phyloP scores from a whole-genome alignment of 1,140 invertebrate genomes.

The Reticulitermes speratus region DNA sequence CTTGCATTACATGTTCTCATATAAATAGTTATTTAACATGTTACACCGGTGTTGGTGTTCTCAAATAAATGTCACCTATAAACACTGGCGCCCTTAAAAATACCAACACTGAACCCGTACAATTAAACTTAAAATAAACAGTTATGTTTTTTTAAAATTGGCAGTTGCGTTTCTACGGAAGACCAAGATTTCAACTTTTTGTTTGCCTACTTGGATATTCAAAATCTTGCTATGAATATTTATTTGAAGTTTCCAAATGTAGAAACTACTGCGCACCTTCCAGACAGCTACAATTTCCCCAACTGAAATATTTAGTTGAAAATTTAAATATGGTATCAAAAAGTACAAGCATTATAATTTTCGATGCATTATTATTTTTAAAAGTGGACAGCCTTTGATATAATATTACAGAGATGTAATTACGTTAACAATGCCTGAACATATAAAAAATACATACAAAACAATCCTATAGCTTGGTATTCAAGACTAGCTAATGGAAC shows the following conservation, averaged over 20 bases:
- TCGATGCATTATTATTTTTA: not conserved
- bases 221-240: constrained; percentile 3
- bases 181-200: not conserved
- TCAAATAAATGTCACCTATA: not conserved
- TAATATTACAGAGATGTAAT: not conserved
- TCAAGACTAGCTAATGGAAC: constrained; percentile 14
- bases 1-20: not conserved
- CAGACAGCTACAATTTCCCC: not conserved
- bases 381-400: not conserved
- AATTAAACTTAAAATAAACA: not conserved
- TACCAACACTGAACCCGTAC: not conserved
- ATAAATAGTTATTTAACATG: not conserved
- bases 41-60: not conserved
- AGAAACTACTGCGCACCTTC: not conserved
- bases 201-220: not conserved
- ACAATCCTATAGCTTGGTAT: constrained; percentile 12
- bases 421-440: not conserved
- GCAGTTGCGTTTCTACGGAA: constrained; percentile 10
- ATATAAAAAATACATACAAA: constrained; percentile 5
- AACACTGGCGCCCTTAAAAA: not conserved
- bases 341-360: not conserved
- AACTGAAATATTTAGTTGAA: not conserved
- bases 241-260: not conserved
- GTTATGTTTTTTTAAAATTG: not conserved
- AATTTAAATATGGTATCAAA: not conserved